Evolutionary conservation across 2,113 vertebrate genomes (phyloP).

Genomic region (Isichthys henryi): DNA sequence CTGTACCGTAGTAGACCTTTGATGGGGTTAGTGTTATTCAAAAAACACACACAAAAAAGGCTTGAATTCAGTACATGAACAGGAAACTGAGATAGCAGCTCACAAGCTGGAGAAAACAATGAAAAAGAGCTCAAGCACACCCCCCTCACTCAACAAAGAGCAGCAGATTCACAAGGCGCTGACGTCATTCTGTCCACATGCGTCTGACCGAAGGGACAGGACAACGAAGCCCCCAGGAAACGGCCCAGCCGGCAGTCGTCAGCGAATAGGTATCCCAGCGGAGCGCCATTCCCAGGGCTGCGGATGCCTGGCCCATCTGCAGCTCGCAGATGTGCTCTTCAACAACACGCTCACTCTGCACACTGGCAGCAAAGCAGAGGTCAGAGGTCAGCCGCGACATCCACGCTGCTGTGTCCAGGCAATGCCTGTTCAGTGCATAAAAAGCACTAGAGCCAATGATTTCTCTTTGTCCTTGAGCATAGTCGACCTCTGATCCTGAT

Average conservation of each 20-base stretch:
- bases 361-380: neutral
- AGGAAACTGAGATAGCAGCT: neutral
- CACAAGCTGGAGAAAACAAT: neutral
- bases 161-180: neutral
- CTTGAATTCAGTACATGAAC: conserved; percentile 5
- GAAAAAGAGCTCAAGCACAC: neutral
- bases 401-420: neutral
- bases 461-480: neutral
- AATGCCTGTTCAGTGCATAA: neutral
- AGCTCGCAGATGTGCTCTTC: neutral
- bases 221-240: neutral
- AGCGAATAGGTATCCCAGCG: neutral
- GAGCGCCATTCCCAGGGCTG: neutral
- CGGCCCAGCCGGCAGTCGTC: neutral
- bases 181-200: neutral
- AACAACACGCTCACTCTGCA: neutral
- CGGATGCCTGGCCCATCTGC: neutral
- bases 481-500: neutral
- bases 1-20: neutral
- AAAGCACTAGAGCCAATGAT: neutral
- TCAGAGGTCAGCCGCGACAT: neutral
- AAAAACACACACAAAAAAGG: neutral
- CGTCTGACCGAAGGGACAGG: neutral
- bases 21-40: neutral
- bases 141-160: neutral